phyloP scores from a whole-genome alignment of 35 echinoderm and acorn worm species.

The Chiridota heheva region DNA sequence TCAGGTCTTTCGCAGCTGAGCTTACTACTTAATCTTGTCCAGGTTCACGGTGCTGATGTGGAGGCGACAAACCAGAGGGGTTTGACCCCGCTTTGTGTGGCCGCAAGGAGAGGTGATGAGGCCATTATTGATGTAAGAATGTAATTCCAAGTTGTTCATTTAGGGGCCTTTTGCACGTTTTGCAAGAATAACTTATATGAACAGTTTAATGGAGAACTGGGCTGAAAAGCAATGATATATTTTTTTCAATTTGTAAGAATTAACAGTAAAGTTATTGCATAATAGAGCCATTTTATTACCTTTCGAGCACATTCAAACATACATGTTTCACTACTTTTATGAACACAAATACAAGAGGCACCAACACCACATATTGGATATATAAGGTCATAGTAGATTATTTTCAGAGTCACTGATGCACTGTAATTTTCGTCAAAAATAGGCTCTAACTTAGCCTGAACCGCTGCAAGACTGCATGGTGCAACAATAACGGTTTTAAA shows the following conservation, averaged over 20 bases:
- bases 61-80: constrained; percentile 66
- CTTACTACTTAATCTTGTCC: constrained; percentile 66
- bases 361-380: too few species aligned
- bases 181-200: background rate
- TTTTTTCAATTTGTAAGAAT: background rate
- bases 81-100: constrained; percentile 86
- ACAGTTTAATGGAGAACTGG: background rate
- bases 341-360: too few species aligned
- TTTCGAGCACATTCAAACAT: too few species aligned
- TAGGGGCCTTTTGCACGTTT: too few species aligned
- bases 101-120: constrained; percentile 60
- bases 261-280: background rate
- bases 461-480: too few species aligned
- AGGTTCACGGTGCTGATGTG: constrained; percentile 72
- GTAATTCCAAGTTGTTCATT: background rate
- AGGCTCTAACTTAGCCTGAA: too few species aligned
- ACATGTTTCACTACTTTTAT: too few species aligned
- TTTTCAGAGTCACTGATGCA: too few species aligned
- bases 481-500: too few species aligned
- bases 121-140: constrained; percentile 67
- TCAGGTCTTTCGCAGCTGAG: constrained; percentile 62
- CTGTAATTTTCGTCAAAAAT: too few species aligned
- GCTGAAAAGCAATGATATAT: background rate
- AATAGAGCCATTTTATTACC: too few species aligned
- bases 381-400: too few species aligned